Evolutionary conservation across 2,113 vertebrate species (phyloP).

Genomic region (Cryptotis parvus): DNA sequence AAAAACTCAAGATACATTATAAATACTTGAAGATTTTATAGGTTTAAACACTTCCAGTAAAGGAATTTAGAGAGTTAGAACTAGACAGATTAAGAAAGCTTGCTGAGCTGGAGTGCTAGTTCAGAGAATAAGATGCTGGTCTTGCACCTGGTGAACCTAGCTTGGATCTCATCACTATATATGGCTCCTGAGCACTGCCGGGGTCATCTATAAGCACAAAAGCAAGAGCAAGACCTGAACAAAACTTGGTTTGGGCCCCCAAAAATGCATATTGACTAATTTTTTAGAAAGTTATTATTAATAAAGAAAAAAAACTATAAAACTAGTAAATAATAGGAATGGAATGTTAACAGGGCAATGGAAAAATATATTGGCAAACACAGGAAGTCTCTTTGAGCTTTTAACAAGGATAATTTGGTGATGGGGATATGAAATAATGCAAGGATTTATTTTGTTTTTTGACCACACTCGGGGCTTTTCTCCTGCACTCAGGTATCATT

Average conservation of each 20-base stretch:
- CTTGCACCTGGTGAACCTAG: too few relatives aligned
- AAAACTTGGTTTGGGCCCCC: too few relatives aligned
- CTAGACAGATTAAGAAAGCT: background rate
- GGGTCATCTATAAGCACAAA: too few relatives aligned
- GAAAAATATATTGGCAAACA: background rate
- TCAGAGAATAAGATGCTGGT: too few relatives aligned
- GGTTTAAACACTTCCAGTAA: background rate
- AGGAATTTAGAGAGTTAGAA: background rate
- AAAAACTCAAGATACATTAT: background rate
- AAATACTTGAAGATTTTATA: background rate
- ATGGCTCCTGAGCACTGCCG: too few relatives aligned
- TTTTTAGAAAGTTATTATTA: slow-evolving; percentile 12
- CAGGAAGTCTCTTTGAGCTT: background rate
- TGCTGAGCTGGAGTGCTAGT: background rate
- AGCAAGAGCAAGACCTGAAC: too few relatives aligned
- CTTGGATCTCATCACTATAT: too few relatives aligned
- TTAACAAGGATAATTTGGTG: background rate
- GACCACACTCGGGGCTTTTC: too few relatives aligned
- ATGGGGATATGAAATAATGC: background rate
- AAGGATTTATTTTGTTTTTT: background rate
- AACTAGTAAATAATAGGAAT: background rate
- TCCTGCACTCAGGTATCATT: too few relatives aligned
- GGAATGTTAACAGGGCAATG: background rate
- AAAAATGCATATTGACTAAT: background rate
- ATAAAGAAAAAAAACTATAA: background rate